A percentile compares a stretch with the other conserved stretches of the same genome.
phyloP scores from a whole-genome alignment of 2,888 invertebrate genomes.

The Spilosoma lubricipeda region DNA sequence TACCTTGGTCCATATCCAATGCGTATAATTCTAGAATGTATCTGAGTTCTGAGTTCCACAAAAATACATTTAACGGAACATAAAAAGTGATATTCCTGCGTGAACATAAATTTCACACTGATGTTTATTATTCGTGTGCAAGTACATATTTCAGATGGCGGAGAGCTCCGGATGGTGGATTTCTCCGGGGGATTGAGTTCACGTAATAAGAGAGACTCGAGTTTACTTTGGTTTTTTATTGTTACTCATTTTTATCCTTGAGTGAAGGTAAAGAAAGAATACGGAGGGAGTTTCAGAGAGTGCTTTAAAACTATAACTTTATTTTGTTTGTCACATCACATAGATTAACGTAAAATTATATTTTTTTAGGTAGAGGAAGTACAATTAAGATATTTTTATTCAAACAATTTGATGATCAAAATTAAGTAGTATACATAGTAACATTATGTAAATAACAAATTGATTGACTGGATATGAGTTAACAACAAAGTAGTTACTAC shows the following conservation, averaged over 20 bases:
- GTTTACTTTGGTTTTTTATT: conserved; percentile 2
- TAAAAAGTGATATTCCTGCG: not conserved
- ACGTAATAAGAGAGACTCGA: conserved; percentile 9
- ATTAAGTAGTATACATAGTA: too few species aligned
- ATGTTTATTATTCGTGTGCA: conserved; percentile 18
- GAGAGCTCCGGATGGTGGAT: conserved; percentile 19
- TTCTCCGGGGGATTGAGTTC: conserved; percentile 35
- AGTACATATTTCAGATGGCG: conserved; percentile 10
- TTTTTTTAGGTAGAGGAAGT: too few species aligned
- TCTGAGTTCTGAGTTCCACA: not conserved
- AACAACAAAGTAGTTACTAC: too few species aligned
- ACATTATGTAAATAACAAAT: too few species aligned
- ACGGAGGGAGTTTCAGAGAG: not conserved
- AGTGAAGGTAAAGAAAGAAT: not conserved
- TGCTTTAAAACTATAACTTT: not conserved
- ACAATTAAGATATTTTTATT: too few species aligned
- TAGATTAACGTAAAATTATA: too few species aligned
- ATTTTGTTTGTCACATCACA: not conserved
- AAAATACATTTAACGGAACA: not conserved
- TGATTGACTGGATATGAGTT: too few species aligned
- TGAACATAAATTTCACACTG: conserved; percentile 5
- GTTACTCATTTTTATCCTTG: not conserved
- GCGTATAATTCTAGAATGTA: too few species aligned
- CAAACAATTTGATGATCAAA: too few species aligned
- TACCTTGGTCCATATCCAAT: too few species aligned